Evolutionary conservation across 2,888 invertebrate species (phyloP).

Genomic region (Ditula angustiorana): DNA sequence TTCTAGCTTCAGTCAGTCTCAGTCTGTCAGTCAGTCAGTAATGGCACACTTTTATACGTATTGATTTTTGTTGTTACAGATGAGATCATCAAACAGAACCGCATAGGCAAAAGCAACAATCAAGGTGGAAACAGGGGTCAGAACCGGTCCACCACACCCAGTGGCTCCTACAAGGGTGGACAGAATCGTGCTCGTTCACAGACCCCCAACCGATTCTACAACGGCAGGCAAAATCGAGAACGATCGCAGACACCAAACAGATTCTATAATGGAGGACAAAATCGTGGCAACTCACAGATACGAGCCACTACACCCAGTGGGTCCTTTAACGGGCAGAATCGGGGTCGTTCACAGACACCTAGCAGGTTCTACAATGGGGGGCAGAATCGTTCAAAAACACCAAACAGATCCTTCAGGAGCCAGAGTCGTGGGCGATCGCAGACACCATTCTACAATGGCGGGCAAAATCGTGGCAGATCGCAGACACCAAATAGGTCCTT

Average conservation of each 20-base stretch:
- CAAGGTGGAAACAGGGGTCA: neutral
- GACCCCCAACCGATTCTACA: neutral
- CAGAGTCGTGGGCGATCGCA: neutral
- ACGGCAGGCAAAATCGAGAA: neutral
- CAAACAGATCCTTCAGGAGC: neutral
- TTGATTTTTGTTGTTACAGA: conserved; percentile 13
- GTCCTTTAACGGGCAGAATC: conserved; percentile 5
- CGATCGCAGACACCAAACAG: neutral
- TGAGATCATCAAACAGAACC: conserved; percentile 30
- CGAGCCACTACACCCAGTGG: neutral
- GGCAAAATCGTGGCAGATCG: neutral
- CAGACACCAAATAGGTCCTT: neutral
- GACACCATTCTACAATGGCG: neutral
- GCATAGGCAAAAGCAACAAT: conserved; percentile 8
- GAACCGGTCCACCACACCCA: neutral
- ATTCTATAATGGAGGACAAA: neutral
- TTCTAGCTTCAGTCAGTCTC: too few relatives aligned
- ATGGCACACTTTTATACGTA: too few relatives aligned
- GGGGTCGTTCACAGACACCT: neutral
- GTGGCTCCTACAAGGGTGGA: neutral
- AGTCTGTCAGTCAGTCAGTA: too few relatives aligned
- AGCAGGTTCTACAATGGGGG: neutral
- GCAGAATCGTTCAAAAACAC: neutral
- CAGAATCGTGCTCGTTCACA: neutral
- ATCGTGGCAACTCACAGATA: conserved; percentile 6